Evolutionary conservation across 2,797 vertebrate species (phyloP).

Genomic region (Mionectes olivaceus): DNA sequence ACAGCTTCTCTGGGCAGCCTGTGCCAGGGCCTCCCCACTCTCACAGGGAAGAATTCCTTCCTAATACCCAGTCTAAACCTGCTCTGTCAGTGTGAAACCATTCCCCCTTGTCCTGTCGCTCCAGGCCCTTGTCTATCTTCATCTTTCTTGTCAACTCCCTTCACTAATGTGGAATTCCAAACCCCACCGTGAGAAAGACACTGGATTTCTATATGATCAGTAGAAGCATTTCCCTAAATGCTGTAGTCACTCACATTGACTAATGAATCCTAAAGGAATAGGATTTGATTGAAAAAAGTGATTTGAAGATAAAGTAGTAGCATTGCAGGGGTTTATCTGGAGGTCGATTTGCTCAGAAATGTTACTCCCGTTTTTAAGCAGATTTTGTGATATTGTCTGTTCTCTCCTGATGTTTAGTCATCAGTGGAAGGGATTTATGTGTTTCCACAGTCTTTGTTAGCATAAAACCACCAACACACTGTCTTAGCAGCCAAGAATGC

Average conservation of each 20-base stretch:
- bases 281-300: background rate
- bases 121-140: background rate
- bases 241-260: background rate
- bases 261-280: background rate
- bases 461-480: background rate
- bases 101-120: background rate
- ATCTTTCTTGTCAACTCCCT: too few relatives aligned
- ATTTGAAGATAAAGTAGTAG: conserved; percentile 5
- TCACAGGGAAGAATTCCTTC: background rate
- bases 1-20: background rate
- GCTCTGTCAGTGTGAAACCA: background rate
- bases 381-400: background rate
- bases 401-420: background rate
- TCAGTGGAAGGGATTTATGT: background rate
- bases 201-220: background rate
- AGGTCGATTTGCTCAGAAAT: conserved; percentile 23
- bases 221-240: background rate
- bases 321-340: conserved; percentile 1
- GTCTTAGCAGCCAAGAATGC: conserved; percentile 32
- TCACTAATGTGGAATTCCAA: background rate
- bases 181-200: fast-evolving
- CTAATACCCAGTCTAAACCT: background rate
- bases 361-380: background rate
- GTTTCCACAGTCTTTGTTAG: conserved; percentile 51
- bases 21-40: background rate